phyloP scores from a whole-genome alignment of 1,140 invertebrate genomes.

The Drosophila hydei region DNA sequence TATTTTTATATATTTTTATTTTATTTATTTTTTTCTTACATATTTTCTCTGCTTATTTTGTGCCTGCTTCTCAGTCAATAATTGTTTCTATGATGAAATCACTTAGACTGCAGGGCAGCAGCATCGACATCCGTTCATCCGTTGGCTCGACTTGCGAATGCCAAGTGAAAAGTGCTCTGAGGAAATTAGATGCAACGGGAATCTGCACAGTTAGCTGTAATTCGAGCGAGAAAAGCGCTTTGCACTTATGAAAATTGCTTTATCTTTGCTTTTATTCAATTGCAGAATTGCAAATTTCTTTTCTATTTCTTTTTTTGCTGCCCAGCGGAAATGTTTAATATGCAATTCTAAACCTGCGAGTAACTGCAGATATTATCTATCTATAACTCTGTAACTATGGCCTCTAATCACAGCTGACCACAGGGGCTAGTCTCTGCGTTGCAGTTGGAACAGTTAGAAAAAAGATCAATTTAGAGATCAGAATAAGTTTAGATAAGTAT shows the following conservation, averaged over 20 bases:
- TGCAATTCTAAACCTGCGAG: constrained; percentile 29
- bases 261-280: constrained; percentile 23
- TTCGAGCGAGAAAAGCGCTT: constrained; percentile 13
- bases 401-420: too few species aligned
- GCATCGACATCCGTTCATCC: too few species aligned
- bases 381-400: too few species aligned
- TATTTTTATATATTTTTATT: too few species aligned
- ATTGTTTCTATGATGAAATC: too few species aligned
- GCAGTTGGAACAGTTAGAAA: too few species aligned
- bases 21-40: too few species aligned
- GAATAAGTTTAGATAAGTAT: too few species aligned
- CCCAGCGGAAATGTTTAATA: constrained; percentile 45
- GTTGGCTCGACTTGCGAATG: neutral
- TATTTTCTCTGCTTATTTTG: too few species aligned
- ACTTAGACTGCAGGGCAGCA: neutral
- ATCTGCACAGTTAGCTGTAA: constrained; percentile 39
- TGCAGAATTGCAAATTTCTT: constrained; percentile 21
- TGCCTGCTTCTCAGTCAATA: too few species aligned
- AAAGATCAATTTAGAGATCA: too few species aligned
- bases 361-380: neutral
- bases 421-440: too few species aligned
- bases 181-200: constrained; percentile 27
- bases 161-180: neutral
- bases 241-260: constrained; percentile 47
- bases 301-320: constrained; percentile 1